These are phyloP conservation scores for Malurus leucopterus DNA, from an alignment of 2,797 vertebrate genomes.

Conservation along the genomic window DNA sequence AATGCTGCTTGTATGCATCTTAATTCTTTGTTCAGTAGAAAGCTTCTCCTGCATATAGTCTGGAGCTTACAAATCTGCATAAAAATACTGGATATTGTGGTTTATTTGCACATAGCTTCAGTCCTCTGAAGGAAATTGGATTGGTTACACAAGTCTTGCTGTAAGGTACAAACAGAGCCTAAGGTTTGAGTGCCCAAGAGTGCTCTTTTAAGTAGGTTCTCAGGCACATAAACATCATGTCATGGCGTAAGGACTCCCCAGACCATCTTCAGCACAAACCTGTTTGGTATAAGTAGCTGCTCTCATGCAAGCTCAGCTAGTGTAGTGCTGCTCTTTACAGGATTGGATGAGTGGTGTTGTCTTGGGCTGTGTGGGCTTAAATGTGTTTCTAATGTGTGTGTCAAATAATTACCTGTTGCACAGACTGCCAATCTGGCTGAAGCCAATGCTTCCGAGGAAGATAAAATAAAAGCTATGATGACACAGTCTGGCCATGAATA, in stretches of 20 bases:
- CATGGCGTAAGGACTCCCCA: constrained; percentile 69
- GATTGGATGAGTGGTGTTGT: constrained; percentile 76
- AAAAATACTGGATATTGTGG: constrained; percentile 22
- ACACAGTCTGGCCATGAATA: constrained; percentile 94
- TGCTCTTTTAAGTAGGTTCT: constrained; percentile 25
- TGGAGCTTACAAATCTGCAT: constrained; percentile 44
- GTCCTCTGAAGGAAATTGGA: constrained; percentile 42
- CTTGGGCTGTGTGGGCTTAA: constrained; percentile 77
- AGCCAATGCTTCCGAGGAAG: constrained; percentile 92
- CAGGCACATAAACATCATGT: constrained; percentile 63
- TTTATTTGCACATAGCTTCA: constrained; percentile 20
- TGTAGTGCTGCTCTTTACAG: constrained; percentile 79
- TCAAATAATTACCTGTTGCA: constrained; percentile 84
- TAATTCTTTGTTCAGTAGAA: background rate
- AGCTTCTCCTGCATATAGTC: background rate
- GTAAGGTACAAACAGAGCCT: constrained; percentile 78
- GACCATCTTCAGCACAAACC: constrained; percentile 53
- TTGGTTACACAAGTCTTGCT: constrained; percentile 50
- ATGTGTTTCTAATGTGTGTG: constrained; percentile 82
- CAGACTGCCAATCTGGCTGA: constrained; percentile 96
- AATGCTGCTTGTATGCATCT: background rate
- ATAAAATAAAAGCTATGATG: constrained; percentile 96
- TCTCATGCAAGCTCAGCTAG: constrained; percentile 62
- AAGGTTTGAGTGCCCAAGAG: constrained; percentile 66
- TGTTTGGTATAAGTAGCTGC: constrained; percentile 51